Evolutionary conservation across 2,113 vertebrate species (phyloP).

Genomic region (Heterotilapia buettikoferi): DNA sequence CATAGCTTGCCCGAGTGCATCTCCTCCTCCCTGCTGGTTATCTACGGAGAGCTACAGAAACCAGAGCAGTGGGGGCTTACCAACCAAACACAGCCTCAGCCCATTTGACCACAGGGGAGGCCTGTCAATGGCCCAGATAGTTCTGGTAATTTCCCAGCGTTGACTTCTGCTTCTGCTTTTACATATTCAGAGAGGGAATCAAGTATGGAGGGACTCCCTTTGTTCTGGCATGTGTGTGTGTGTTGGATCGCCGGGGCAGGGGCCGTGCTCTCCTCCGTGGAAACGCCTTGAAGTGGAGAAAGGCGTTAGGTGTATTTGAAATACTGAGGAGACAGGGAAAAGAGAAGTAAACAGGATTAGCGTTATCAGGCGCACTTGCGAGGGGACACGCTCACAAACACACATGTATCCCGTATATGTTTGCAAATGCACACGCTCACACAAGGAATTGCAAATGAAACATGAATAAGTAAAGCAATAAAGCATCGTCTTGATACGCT

Average conservation of each 20-base stretch:
- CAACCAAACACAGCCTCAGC: slow-evolving; percentile 37
- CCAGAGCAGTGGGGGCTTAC: background rate
- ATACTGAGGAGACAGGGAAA: slow-evolving; percentile 26
- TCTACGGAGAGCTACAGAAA: slow-evolving; percentile 36
- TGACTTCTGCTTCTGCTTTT: slow-evolving; percentile 47
- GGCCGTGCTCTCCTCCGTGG: slow-evolving; percentile 5
- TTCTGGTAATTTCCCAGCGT: slow-evolving; percentile 72
- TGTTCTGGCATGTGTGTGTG: slow-evolving; percentile 39
- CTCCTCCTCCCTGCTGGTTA: slow-evolving; percentile 54
- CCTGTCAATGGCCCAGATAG: slow-evolving; percentile 76
- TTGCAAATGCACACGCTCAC: slow-evolving; percentile 1
- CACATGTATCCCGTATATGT: background rate
- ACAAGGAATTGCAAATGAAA: slow-evolving; percentile 60
- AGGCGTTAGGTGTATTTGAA: slow-evolving; percentile 52
- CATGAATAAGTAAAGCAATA: slow-evolving; percentile 71
- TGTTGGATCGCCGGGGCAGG: slow-evolving; percentile 20
- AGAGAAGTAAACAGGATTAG: slow-evolving; percentile 73
- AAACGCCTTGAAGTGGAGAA: slow-evolving; percentile 56
- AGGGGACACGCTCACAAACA: slow-evolving; percentile 19
- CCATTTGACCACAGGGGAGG: slow-evolving; percentile 72
- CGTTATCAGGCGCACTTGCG: slow-evolving; percentile 55
- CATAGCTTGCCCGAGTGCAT: slow-evolving; percentile 10
- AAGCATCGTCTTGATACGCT: slow-evolving; percentile 30
- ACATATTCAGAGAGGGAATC: slow-evolving; percentile 69
- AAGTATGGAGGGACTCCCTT: slow-evolving; percentile 54